Conservation (phyloP, 2,797 vertebrate species). For the Epinephelus coioides region DNA sequence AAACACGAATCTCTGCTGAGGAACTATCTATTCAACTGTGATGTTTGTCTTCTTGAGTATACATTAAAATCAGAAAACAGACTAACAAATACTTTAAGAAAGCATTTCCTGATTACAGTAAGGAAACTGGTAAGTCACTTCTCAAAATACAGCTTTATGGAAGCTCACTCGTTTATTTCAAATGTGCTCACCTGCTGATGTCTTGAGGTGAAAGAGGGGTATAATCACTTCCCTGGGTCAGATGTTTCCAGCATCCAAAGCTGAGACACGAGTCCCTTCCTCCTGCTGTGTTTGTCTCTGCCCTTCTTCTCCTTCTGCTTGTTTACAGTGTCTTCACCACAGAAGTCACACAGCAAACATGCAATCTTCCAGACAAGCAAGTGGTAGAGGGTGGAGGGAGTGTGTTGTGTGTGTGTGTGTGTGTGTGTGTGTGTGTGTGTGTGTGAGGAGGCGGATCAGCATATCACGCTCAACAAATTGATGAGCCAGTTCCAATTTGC, state of each 20-base stretch:
- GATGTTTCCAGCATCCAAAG: constrained; percentile 67
- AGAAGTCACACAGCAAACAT: constrained; percentile 72
- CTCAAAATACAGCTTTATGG: not conserved
- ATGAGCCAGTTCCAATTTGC: constrained; percentile 70
- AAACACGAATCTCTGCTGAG: not conserved
- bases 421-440: constrained; percentile 19
- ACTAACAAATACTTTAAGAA: not conserved
- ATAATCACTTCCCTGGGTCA: constrained; percentile 33
- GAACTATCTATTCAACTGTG: not conserved
- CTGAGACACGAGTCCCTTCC: constrained; percentile 42
- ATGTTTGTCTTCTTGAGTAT: not conserved
- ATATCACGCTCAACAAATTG: constrained; percentile 77
- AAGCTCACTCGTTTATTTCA: not conserved
- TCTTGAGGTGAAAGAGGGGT: constrained; percentile 39
- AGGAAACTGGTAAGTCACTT: not conserved
- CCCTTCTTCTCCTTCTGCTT: constrained; percentile 66
- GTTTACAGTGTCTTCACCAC: constrained; percentile 57
- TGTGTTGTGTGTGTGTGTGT: constrained; percentile 5
- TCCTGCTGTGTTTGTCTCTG: constrained; percentile 47
- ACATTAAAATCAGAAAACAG: constrained; percentile 22
- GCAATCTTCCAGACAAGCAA: constrained; percentile 50
- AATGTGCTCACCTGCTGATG: constrained; percentile 65
- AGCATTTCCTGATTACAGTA: not conserved
- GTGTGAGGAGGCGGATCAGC: constrained; percentile 47
- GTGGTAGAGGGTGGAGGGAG: constrained; percentile 65